Evolutionary conservation across 2,888 invertebrate genomes (phyloP).

Genomic region (Harpalus rubripes): DNA sequence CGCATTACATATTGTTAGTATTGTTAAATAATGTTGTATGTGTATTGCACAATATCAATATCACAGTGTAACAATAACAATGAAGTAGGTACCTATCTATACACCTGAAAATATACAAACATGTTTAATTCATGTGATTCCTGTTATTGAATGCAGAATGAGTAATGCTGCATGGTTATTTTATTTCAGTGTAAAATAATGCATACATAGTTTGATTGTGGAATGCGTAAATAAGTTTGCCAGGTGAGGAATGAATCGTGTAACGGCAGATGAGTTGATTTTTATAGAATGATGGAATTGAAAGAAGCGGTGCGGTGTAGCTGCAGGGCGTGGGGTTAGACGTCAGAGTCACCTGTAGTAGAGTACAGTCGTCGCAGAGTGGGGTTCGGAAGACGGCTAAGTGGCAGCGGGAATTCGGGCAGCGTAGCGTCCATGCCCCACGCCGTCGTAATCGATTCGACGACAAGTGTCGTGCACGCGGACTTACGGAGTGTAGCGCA

Average conservation of each 20-base stretch:
- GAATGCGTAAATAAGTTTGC: conserved; percentile 6
- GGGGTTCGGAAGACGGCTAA: conserved; percentile 34
- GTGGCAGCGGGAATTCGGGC: not conserved
- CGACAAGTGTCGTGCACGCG: conserved; percentile 28
- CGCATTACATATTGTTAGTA: conserved; percentile 36
- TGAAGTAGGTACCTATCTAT: conserved; percentile 43
- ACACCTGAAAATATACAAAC: conserved; percentile 30
- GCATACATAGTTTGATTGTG: not conserved
- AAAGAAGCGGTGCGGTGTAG: no score
- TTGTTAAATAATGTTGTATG: conserved; percentile 48
- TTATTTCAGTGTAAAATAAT: no score
- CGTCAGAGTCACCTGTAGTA: not conserved
- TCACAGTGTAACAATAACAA: conserved; percentile 41
- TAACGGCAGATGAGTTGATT: no score
- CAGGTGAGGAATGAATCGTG: not conserved
- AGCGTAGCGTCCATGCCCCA: not conserved
- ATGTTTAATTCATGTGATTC: conserved; percentile 38
- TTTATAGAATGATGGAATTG: no score
- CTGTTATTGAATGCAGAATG: conserved; percentile 20
- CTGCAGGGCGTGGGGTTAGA: not conserved
- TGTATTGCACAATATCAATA: conserved; percentile 57
- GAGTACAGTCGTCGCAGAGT: not conserved
- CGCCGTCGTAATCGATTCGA: conserved; percentile 30
- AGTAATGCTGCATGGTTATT: no score
- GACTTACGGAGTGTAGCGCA: conserved; percentile 37